Evolutionary conservation across 2,888 invertebrate species (phyloP), one percentile per base, ranked within the genome.

Genomic region (Orthosia gothica): DNA sequence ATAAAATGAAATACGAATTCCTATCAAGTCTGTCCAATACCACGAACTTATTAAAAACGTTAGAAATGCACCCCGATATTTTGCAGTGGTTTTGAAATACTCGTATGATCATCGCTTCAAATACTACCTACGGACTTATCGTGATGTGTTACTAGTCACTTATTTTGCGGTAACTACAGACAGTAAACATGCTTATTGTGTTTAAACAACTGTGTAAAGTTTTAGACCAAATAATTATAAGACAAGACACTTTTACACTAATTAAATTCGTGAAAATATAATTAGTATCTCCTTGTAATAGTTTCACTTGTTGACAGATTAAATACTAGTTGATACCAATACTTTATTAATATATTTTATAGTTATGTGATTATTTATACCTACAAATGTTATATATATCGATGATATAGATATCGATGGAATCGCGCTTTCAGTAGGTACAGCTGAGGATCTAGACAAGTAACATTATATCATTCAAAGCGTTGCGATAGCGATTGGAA

Each of bases 191-290:
- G 12, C 5, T 32, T 20, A 62, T 54, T 7, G 13, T n/a, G 40
- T n/a, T 40, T 40, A 5, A 4, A 15, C 49, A 62, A 40, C 32
- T 68, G 47, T 61, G 49, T 49, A 32, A 68, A 68, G n/a, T 50
- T 49, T 16, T 16, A 15, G 1, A 26, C 15, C 13, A 12, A 54
- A 12, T 13, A 54, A 45, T 5, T 5, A 54, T 65, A 65, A 65
- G 70, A 70, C 52, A 45, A 23, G n/a, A 23, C 65, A 65, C 23
- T 64, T 54, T 23, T 23, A 54, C 3, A 49, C 0, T 47, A 12
- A 64, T 32, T 52, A 32, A 13, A 57, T n/a, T 58, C 23, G 3
- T 13, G 9, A 3, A 18, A 55, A 66, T 55, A 49, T 23, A 5
- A 23, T 23, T 11, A 23, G 26, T 11, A 26, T 0, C 5, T 16